A percentile compares a stretch with the other conserved stretches of the same genome.
phyloP scores from a whole-genome alignment of 1,140 invertebrate species.

The Leptonema lineaticorne region DNA sequence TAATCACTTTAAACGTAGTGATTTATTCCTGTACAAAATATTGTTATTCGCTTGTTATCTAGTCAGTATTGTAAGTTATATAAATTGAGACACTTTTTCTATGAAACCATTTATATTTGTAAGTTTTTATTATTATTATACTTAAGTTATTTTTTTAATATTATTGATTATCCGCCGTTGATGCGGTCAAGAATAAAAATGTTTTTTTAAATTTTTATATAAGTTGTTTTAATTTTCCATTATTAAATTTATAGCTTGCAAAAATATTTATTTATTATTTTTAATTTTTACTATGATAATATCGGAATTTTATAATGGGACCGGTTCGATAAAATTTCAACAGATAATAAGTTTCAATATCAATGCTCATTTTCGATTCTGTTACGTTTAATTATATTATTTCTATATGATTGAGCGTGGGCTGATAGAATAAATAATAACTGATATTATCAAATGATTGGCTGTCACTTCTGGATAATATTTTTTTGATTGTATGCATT shows the following conservation, averaged over 20 bases:
- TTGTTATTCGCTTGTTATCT: constrained; percentile 41
- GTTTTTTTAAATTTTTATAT: not conserved
- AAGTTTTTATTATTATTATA: constrained; percentile 22
- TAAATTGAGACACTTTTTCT: constrained; percentile 20
- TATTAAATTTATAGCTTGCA: too few species aligned
- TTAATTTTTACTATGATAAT: not conserved
- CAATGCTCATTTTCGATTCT: constrained; percentile 9
- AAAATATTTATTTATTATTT: not conserved
- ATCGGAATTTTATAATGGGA: not conserved
- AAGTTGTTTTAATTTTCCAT: not conserved
- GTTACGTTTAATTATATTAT: too few species aligned
- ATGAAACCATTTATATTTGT: constrained; percentile 31
- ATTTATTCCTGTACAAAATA: constrained; percentile 38
- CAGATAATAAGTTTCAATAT: constrained; percentile 13
- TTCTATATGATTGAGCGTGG: constrained; percentile 17
- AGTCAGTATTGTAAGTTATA: constrained; percentile 42
- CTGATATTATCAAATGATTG: constrained; percentile 27
- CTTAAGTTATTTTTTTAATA: constrained; percentile 25
- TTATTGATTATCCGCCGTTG: constrained; percentile 5
- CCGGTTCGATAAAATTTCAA: not conserved
- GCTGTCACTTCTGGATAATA: constrained; percentile 35
- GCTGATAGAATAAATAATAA: constrained; percentile 17
- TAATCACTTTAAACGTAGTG: constrained; percentile 30
- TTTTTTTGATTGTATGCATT: too few species aligned
- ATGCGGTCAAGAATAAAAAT: constrained; percentile 5